Evolutionary conservation across 2,797 vertebrate species (phyloP).

Genomic region (Propithecus deckenii): DNA sequence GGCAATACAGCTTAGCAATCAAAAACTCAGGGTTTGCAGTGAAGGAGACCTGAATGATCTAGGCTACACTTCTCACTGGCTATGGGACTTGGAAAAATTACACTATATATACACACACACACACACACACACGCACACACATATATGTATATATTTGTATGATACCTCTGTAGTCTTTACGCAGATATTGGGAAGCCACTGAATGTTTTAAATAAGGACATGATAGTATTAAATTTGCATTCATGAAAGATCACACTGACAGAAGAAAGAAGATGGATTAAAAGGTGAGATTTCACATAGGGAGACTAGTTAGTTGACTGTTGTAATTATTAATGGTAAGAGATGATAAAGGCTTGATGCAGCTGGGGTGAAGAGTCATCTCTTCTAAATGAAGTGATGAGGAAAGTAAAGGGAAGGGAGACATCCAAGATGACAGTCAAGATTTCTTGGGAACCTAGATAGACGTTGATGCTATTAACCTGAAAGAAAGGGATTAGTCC

Average conservation of each 20-base stretch:
- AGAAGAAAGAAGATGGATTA: not conserved
- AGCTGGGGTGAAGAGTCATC: not conserved
- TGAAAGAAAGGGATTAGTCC: not conserved
- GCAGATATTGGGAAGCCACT: not conserved
- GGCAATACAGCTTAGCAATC: not conserved
- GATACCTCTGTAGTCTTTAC: not conserved
- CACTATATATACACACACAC: no score
- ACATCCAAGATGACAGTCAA: not conserved
- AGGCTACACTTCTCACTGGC: not conserved
- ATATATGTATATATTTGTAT: not conserved
- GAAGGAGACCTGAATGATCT: not conserved
- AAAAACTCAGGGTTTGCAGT: not conserved
- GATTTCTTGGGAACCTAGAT: not conserved
- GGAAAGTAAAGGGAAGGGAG: not conserved
- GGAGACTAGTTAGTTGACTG: not conserved
- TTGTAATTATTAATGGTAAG: not conserved
- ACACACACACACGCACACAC: no score
- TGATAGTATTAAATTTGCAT: not conserved
- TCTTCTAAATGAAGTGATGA: not conserved
- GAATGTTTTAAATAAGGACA: not conserved
- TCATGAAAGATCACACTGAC: not conserved
- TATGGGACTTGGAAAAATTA: not conserved
- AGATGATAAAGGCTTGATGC: not conserved
- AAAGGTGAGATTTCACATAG: not conserved
- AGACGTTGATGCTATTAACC: not conserved